These are phyloP conservation scores for Nebria ingens DNA, from an alignment of 1,140 invertebrate species.

Conservation along the genomic window DNA sequence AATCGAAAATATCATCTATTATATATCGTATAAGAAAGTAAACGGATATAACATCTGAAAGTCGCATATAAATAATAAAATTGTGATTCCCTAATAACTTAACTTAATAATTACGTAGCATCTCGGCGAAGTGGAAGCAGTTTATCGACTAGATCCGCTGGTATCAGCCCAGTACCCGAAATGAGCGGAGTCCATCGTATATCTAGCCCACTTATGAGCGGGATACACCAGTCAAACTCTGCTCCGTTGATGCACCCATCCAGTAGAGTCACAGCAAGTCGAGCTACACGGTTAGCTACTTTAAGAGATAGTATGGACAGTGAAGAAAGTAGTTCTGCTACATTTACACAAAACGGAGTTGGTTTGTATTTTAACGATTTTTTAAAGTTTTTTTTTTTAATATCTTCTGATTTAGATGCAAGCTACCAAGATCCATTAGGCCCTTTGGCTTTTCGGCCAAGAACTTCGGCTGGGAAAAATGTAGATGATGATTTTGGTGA, in stretches of 20 bases:
- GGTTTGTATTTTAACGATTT: slow-evolving; percentile 10
- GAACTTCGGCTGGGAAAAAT: slow-evolving; percentile 55
- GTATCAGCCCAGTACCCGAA: slow-evolving; percentile 41
- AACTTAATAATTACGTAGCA: slow-evolving; percentile 28
- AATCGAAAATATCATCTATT: no score
- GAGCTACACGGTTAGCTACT: background rate
- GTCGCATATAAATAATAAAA: slow-evolving; percentile 6
- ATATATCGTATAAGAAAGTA: slow-evolving; percentile 10
- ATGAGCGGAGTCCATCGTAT: slow-evolving; percentile 22
- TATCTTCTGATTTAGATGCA: slow-evolving; percentile 38
- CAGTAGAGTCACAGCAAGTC: slow-evolving; percentile 14
- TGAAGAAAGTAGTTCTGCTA: slow-evolving; percentile 6
- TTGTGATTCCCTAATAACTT: slow-evolving; percentile 12
- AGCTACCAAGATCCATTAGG: slow-evolving; percentile 67
- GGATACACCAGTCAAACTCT: slow-evolving; percentile 24
- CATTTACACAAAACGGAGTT: slow-evolving; percentile 2
- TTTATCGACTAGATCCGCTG: slow-evolving; percentile 43
- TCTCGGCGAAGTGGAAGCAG: slow-evolving; percentile 45
- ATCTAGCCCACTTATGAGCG: slow-evolving; percentile 18
- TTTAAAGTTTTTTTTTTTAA: slow-evolving; percentile 9
- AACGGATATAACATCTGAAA: slow-evolving; percentile 5
- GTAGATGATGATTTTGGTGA: slow-evolving; percentile 65
- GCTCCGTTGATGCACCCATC: slow-evolving; percentile 20
- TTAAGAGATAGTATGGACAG: background rate
- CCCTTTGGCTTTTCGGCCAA: slow-evolving; percentile 59